Percentiles rank a stretch among this genome's conserved stretches.
Conservation (phyloP, 2,888 invertebrate species). For the Troides oblongomaculatus region DNA sequence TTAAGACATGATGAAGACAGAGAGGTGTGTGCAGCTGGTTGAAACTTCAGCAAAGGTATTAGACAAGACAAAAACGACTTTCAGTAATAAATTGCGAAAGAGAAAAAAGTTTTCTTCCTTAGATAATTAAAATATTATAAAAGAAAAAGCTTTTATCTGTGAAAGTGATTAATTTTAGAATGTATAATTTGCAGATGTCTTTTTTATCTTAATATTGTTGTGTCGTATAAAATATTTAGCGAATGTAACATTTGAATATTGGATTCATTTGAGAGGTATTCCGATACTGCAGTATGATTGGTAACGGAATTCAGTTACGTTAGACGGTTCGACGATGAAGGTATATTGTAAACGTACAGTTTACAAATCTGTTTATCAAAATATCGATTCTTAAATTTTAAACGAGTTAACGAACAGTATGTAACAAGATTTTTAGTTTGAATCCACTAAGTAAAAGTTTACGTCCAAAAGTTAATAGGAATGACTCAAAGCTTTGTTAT, state of each 20-base stretch:
- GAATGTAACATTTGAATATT: not conserved
- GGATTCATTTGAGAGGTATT: not conserved
- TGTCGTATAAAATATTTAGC: not conserved
- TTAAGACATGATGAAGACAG: too few relatives aligned
- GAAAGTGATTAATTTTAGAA: not conserved
- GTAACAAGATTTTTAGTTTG: too few relatives aligned
- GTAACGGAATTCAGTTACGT: not conserved
- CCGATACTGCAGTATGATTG: not conserved
- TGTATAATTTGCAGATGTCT: not conserved
- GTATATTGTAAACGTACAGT: not conserved
- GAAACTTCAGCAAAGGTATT: too few relatives aligned
- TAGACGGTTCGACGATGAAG: not conserved
- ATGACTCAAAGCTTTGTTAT: too few relatives aligned
- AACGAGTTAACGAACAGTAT: too few relatives aligned
- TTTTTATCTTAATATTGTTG: not conserved
- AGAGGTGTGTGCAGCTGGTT: too few relatives aligned
- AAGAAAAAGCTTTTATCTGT: not conserved
- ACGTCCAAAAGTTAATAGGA: too few relatives aligned
- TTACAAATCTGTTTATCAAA: not conserved
- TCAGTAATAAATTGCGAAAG: too few relatives aligned
- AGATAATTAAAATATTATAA: too few relatives aligned
- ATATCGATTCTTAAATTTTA: not conserved
- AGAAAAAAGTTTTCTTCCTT: too few relatives aligned
- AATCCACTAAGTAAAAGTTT: too few relatives aligned
- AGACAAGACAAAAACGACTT: too few relatives aligned